Evolutionary conservation across 2,888 invertebrate species (phyloP).

Genomic region (Chirona hameri): DNA sequence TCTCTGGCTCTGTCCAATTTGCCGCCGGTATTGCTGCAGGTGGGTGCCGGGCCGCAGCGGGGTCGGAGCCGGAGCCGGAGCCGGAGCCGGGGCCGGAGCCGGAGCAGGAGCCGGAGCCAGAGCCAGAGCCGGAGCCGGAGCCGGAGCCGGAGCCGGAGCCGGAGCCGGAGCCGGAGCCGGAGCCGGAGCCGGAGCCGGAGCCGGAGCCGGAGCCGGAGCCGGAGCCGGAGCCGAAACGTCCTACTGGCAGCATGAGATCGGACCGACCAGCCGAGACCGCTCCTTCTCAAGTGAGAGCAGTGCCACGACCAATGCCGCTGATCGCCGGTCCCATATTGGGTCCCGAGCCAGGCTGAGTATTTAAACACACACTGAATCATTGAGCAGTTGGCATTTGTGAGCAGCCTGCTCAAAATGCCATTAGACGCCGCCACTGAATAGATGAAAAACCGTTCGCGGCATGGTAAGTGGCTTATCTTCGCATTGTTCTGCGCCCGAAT

Average conservation of each 20-base stretch:
- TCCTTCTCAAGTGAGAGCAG: background rate
- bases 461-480: background rate
- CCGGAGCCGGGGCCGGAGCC: no score
- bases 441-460: background rate
- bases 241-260: no score
- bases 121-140: no score
- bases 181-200: no score
- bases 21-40: constrained; percentile 1
- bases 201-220: no score
- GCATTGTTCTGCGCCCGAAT: background rate
- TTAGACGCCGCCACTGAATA: constrained; percentile 9
- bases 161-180: background rate
- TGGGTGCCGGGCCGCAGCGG: background rate
- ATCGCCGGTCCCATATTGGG: background rate
- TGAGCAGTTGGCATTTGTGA: constrained; percentile 9
- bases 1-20: background rate
- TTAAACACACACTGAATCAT: constrained; percentile 26
- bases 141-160: background rate
- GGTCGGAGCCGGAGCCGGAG: no score
- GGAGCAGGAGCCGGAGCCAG: no score
- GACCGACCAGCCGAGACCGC: no score
- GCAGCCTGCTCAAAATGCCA: constrained; percentile 29
- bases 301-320: background rate
- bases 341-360: background rate
- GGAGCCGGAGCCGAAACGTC: no score